A percentile compares a stretch with the other conserved stretches of the same genome.
Evolutionary conservation across 2,797 vertebrate genomes (phyloP).

Genomic region (Anguilla obscura): DNA sequence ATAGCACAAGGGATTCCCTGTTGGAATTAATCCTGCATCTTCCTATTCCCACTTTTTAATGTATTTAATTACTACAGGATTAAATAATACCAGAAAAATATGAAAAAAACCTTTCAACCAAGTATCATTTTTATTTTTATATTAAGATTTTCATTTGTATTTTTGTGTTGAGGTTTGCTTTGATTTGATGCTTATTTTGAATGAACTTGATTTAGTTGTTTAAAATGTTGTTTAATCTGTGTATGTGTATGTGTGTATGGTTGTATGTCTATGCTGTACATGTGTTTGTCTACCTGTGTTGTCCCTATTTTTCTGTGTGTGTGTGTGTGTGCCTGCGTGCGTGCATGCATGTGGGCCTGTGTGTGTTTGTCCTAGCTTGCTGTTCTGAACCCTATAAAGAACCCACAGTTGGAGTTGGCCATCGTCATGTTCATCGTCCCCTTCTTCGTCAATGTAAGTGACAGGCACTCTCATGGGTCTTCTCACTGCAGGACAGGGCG

Average conservation of each 20-base stretch:
- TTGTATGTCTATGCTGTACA: not conserved
- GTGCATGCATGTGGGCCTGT: constrained; percentile 28
- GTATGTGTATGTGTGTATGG: constrained; percentile 26
- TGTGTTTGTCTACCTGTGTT: no score
- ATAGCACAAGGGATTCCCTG: no score
- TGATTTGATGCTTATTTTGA: no score
- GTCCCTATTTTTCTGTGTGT: not conserved
- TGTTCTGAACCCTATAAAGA: constrained; percentile 87
- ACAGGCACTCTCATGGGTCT: not conserved
- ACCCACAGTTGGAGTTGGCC: constrained; percentile 91
- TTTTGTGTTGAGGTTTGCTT: no score
- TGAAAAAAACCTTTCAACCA: no score
- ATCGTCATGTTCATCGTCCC: constrained; percentile 99
- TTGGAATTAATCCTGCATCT: no score
- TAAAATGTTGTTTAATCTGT: constrained; percentile 19
- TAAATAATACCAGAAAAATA: no score
- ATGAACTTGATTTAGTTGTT: no score
- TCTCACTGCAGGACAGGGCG: not conserved
- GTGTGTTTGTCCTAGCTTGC: constrained; percentile 76
- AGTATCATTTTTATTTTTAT: no score
- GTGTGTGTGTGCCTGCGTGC: constrained; percentile 12
- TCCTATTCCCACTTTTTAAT: no score
- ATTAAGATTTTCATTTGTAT: no score
- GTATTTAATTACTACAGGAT: no score
- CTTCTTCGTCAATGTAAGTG: constrained; percentile 98